Conservation (phyloP, 35 echinoderm and acorn worm genomes). For the Ptychodera flava region DNA sequence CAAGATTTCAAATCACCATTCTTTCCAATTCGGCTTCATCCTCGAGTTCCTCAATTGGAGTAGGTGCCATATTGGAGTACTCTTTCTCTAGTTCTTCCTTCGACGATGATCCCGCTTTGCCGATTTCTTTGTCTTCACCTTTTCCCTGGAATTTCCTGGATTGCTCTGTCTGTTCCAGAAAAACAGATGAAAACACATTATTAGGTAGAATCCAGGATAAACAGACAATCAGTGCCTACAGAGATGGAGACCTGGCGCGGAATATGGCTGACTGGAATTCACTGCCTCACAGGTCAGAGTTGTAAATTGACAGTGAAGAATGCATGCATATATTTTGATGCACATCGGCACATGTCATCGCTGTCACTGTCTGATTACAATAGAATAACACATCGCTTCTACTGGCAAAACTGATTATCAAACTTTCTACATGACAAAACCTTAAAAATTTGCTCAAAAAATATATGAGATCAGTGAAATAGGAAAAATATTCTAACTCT, state of each 20-base stretch:
- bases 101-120: too few species aligned
- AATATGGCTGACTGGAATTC: not conserved
- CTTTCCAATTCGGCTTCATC: not conserved
- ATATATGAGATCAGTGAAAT: too few species aligned
- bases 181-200: not conserved
- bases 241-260: not conserved
- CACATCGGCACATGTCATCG: too few species aligned
- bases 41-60: not conserved
- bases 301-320: not conserved
- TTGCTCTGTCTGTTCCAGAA: not conserved
- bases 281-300: not conserved
- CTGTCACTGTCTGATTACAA: too few species aligned
- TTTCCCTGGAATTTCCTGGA: not conserved
- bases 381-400: too few species aligned
- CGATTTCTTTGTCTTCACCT: not conserved
- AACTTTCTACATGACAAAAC: too few species aligned
- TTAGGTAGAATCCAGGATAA: not conserved
- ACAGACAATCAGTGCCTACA: not conserved
- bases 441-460: too few species aligned
- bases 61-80: not conserved
- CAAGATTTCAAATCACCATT: too few species aligned
- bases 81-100: not conserved
- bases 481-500: too few species aligned
- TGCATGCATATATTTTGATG: too few species aligned
- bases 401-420: too few species aligned